Evolutionary conservation across 30 jellyfish, hydroid and myxozoan species (phyloP), one percentile per base, ranked within the genome.

Genomic region (Hydractinia echinata): DNA sequence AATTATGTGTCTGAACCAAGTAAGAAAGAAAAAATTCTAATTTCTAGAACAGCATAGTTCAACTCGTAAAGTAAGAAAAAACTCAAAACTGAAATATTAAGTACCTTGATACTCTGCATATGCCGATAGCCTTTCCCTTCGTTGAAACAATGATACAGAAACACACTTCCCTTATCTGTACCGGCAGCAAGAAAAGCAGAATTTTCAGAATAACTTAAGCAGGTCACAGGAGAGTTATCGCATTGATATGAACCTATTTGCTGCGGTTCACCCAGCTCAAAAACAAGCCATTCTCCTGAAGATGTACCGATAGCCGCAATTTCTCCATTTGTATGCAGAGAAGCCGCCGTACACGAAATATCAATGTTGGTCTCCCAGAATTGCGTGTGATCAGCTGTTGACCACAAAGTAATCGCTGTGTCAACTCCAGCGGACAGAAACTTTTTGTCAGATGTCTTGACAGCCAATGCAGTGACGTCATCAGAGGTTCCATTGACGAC

Each of bases 241-340:
- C 87, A 56, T 82, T 82, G 89, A 71, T 68, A 82, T 39, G 88
- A 69, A 8, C 87, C 86, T 9, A 82, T 21, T 10, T 82, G 88
- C 13, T 21, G 60, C 8, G 81, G 79, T 49, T 71, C 58, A 8
- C 51, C 48, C n/a, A 79, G 81, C 10, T 72, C 87, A n/a, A 68
- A 8, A 14, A 82, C 86, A 72, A 82, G 10, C 89, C 89, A 82
- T 10, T 94, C 86, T 30, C 97, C 97, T 1, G 90, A 61, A 14
- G 95, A 53, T 73, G 89, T 90, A 7, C 95, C 97, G 54, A 85
- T 84, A 1, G 95, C 97, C 21, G 85, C 54, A 14, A 90, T 86
- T 52, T 82, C 83, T 18, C 95, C 97, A 60, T 82, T 54, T 1
- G 97, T 93, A 72, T 90, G 79, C 81, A 84, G 85, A 0, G 94